Evolutionary conservation across 2,113 vertebrate species (phyloP), one percentile per base, ranked within the genome.

Genomic region (Caretta caretta): DNA sequence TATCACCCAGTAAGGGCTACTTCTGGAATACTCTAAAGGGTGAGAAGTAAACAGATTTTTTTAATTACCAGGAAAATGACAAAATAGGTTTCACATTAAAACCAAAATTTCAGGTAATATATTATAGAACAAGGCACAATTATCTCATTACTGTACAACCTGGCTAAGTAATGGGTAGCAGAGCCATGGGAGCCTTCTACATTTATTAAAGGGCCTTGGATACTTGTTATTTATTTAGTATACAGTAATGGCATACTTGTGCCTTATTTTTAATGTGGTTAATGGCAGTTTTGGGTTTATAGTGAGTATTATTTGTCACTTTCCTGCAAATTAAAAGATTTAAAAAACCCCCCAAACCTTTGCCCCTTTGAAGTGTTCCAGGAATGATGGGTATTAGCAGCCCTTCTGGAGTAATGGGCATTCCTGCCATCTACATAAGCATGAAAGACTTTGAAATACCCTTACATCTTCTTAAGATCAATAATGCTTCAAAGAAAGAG

Each of bases 201-300:
- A 19, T 69, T 19, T 69, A 65, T 69, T n/a, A 69, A 69, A 69
- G 65, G 35, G 35, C 16, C 3, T n/a, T 59, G 57, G 57, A 59
- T 59, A 14, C 57, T 13, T 29, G 27, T 27, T 59, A 59, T 59
- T 59, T 59, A 59, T 59, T 59, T 59, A 59, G 57, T 31, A 59
- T 11, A 72, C n/a, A 20, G 16, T 20, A 72, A 20, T 72, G 65
- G n/a, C n/a, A 72, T 38, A 72, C 4, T 72, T 20, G 17, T 72
- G 35, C 65, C 35, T 38, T 72, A 20, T 75, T 75, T 89, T 86
- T 92, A 79, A 31, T 8, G n/a, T 25, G 22, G 1, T 65, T 81
- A 53, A 7, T 65, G 5, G 24, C 19, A 91, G 81, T 83, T 0
- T 1, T 0, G 0, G 10, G 72, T 85, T 87, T 14, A 57, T 83